Conservation (phyloP, 2,113 vertebrate species). For the Callaeas wilsoni region DNA sequence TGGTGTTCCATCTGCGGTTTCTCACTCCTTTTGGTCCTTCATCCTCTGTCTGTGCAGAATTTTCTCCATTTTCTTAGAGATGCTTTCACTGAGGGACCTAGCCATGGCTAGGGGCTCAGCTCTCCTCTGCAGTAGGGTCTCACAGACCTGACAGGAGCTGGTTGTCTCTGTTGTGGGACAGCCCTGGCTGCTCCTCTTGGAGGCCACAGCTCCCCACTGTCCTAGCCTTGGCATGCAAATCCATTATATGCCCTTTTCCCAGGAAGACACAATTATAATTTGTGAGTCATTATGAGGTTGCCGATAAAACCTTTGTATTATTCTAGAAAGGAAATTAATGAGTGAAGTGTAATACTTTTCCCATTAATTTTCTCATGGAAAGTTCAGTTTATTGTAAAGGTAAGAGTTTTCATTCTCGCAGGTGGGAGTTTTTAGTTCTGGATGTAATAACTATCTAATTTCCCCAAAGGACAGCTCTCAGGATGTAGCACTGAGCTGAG, state of each 20-base stretch:
- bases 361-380: not conserved
- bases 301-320: not conserved
- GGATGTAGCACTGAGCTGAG: not conserved
- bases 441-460: not conserved
- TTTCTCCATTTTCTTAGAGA: not conserved
- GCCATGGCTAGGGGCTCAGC: not conserved
- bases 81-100: fast-evolving
- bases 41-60: not conserved
- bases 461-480: not conserved
- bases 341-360: not conserved
- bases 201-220: not conserved
- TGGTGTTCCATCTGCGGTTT: not conserved
- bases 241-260: not conserved
- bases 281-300: not conserved
- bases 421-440: not conserved
- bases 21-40: not conserved
- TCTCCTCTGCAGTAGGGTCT: fast-evolving
- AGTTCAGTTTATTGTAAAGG: not conserved
- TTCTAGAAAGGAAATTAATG: not conserved
- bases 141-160: not conserved
- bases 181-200: not conserved
- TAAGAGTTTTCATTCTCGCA: not conserved
- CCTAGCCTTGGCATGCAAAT: not conserved
- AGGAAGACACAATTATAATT: not conserved
- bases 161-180: fast-evolving